Conservation (phyloP, 1,140 invertebrate genomes). For the Phymastichus coffea region DNA sequence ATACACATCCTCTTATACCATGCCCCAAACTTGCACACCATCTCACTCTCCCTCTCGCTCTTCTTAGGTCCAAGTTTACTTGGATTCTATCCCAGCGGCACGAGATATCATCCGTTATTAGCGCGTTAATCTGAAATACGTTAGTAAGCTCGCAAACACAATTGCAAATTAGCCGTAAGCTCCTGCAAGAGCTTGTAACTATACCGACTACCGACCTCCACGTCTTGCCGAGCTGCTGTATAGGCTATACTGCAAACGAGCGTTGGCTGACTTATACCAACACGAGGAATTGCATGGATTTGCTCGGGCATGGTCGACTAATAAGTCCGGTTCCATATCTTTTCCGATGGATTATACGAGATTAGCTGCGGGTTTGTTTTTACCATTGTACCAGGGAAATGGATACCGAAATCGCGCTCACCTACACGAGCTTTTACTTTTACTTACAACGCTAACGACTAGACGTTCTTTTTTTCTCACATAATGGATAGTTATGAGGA, state of each 20-base stretch:
- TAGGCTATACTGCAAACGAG: too few relatives aligned
- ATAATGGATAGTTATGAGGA: too few relatives aligned
- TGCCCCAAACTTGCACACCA: constrained; percentile 19
- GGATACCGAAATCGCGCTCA: too few relatives aligned
- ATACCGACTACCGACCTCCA: too few relatives aligned
- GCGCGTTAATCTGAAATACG: constrained; percentile 46
- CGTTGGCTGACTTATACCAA: too few relatives aligned
- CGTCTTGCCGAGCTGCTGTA: too few relatives aligned
- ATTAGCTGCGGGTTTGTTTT: not conserved
- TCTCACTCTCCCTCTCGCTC: not conserved
- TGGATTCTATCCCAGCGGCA: constrained; percentile 39
- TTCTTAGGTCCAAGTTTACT: constrained; percentile 40
- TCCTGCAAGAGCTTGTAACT: too few relatives aligned
- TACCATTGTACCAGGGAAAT: not conserved
- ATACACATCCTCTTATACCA: constrained; percentile 8
- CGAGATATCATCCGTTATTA: constrained; percentile 49
- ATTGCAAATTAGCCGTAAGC: constrained; percentile 43
- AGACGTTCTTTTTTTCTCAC: too few relatives aligned
- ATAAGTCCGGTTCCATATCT: constrained; percentile 9
- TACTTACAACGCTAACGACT: too few relatives aligned
- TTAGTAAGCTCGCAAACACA: constrained; percentile 26
- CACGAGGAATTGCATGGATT: constrained; percentile 1
- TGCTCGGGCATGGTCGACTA: not conserved
- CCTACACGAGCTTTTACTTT: too few relatives aligned
- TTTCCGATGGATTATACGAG: constrained; percentile 7